Evolutionary conservation across 2,888 invertebrate genomes (phyloP).

Genomic region (Acanthococcus lagerstroemiae): DNA sequence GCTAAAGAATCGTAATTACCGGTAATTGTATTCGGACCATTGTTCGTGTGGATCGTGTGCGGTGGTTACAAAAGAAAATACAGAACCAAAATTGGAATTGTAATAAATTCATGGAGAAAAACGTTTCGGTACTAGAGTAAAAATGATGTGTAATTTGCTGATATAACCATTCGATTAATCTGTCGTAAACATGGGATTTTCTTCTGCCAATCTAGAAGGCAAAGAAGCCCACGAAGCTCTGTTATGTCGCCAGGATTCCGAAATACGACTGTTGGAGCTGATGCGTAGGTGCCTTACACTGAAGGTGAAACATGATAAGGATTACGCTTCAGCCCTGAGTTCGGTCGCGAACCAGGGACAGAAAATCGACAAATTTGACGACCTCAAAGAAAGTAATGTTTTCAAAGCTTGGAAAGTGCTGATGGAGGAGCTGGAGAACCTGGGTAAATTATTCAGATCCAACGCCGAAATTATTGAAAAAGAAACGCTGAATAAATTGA

Average conservation of each 20-base stretch:
- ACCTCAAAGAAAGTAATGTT: conserved; percentile 52
- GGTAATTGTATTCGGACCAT: too few species aligned
- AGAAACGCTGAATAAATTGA: conserved; percentile 70
- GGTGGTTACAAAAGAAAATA: too few species aligned
- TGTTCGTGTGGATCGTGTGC: too few species aligned
- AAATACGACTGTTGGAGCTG: conserved; percentile 80
- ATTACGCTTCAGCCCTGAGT: conserved; percentile 74
- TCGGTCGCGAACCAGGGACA: conserved; percentile 72
- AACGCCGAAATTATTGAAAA: conserved; percentile 79
- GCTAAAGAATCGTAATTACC: too few species aligned
- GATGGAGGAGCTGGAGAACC: conserved; percentile 80
- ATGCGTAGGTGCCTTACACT: conserved; percentile 78
- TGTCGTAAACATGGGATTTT: conserved; percentile 30
- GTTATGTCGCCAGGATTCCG: conserved; percentile 81
- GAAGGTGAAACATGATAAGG: conserved; percentile 83
- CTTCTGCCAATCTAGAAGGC: conserved; percentile 30
- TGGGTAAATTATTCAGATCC: conserved; percentile 66
- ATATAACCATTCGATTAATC: too few species aligned
- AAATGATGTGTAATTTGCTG: too few species aligned
- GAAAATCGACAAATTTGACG: conserved; percentile 69
- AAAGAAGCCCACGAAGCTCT: conserved; percentile 85
- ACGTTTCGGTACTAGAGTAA: too few species aligned
- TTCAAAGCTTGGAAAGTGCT: conserved; percentile 67
- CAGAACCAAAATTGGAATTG: too few species aligned
- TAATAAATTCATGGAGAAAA: too few species aligned